These are phyloP conservation scores for Babyrousa celebensis DNA, from an alignment of 2,797 vertebrate genomes.

Conservation along the genomic window DNA sequence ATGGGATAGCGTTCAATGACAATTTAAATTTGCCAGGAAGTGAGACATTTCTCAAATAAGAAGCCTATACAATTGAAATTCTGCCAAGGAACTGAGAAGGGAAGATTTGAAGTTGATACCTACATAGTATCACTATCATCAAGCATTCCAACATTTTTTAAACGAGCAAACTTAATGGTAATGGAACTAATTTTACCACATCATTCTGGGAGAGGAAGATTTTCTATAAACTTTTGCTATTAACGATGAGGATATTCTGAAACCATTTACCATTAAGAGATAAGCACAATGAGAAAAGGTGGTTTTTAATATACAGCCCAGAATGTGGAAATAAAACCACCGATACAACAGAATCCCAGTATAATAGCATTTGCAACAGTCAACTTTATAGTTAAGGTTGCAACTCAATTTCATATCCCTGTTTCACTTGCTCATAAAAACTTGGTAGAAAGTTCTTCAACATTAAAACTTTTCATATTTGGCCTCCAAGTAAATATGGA, in stretches of 20 bases:
- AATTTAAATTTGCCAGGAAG: conserved; percentile 52
- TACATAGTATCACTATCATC: neutral
- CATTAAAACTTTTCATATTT: conserved; percentile 78
- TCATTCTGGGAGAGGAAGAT: conserved; percentile 40
- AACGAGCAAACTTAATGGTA: conserved; percentile 67
- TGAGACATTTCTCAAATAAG: conserved; percentile 59
- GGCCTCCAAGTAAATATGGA: conserved; percentile 73
- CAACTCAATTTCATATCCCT: conserved; percentile 84
- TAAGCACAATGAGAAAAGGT: conserved; percentile 79
- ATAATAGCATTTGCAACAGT: conserved; percentile 76
- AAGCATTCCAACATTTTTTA: neutral
- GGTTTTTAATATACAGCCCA: conserved; percentile 76
- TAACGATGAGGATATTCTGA: conserved; percentile 73
- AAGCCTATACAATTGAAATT: conserved; percentile 13
- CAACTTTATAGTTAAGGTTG: conserved; percentile 82
- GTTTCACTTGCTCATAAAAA: conserved; percentile 82
- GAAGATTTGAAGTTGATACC: conserved; percentile 48
- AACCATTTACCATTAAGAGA: conserved; percentile 80
- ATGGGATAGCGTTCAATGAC: neutral
- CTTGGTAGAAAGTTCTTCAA: conserved; percentile 76
- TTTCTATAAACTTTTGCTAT: conserved; percentile 72
- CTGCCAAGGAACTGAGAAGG: neutral
- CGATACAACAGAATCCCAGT: conserved; percentile 73
- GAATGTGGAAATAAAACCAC: conserved; percentile 80
- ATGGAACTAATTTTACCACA: conserved; percentile 77